phyloP scores from a whole-genome alignment of 2,113 vertebrate genomes.

The Anser brachyrhynchus region DNA sequence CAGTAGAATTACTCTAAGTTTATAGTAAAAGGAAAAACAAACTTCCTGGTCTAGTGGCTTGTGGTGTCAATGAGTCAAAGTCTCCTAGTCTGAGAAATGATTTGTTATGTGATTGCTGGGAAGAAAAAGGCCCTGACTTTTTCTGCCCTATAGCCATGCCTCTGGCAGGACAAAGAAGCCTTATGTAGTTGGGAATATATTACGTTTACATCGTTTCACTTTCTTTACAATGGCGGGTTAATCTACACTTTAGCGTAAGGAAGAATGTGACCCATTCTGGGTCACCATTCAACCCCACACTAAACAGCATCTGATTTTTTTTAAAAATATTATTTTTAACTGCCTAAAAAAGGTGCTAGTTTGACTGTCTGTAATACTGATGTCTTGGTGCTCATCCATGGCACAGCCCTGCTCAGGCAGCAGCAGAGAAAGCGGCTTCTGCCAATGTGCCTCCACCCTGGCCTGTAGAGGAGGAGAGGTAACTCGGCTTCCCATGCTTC shows the following conservation, averaged over 20 bases:
- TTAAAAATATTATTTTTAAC: background rate
- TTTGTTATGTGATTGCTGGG: background rate
- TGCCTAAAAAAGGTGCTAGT: background rate
- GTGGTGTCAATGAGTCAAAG: background rate
- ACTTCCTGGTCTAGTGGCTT: background rate
- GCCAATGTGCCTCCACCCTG: background rate
- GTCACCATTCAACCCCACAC: background rate
- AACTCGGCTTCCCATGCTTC: slow-evolving; percentile 21
- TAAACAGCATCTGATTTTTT: background rate
- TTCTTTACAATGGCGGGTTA: background rate
- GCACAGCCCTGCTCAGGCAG: background rate
- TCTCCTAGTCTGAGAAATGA: background rate
- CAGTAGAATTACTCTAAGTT: background rate
- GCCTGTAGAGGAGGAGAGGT: background rate
- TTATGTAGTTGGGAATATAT: background rate
- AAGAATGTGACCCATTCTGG: background rate
- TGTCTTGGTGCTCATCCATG: background rate
- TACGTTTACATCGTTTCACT: background rate
- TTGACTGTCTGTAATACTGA: background rate
- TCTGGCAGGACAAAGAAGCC: background rate
- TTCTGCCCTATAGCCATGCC: background rate
- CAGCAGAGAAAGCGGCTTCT: background rate
- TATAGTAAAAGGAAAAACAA: slow-evolving; percentile 10
- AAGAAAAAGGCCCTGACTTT: background rate
- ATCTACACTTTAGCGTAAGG: background rate